Evolutionary conservation across 2,113 vertebrate genomes (phyloP).

Genomic region (Mesocricetus auratus): DNA sequence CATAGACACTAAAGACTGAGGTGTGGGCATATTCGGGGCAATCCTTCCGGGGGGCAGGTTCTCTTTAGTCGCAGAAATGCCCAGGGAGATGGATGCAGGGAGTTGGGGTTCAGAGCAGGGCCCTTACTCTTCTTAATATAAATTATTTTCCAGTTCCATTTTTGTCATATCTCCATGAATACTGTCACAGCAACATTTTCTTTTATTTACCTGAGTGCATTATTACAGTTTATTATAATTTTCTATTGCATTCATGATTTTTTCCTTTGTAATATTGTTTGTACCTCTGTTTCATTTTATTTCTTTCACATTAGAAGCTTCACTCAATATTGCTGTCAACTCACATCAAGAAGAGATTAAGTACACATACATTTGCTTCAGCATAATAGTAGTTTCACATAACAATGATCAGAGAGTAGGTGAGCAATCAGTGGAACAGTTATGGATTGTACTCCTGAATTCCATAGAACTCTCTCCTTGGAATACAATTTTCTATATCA

Average conservation of each 20-base stretch:
- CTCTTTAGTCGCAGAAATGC: too few relatives aligned
- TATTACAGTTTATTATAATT: conserved; percentile 38
- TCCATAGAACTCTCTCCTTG: neutral
- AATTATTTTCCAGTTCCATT: neutral
- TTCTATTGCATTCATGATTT: neutral
- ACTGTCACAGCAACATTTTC: neutral
- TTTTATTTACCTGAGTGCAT: conserved; percentile 9
- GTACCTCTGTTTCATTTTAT: neutral
- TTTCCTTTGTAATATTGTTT: conserved; percentile 2
- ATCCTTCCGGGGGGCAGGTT: too few relatives aligned
- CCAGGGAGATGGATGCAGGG: too few relatives aligned
- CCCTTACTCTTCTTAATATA: too few relatives aligned
- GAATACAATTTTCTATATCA: neutral
- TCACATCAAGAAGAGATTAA: conserved; percentile 40
- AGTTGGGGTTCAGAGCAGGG: too few relatives aligned
- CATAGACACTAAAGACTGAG: too few relatives aligned
- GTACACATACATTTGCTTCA: neutral
- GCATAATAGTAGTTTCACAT: conserved; percentile 9
- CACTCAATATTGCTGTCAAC: neutral
- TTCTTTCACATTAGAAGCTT: conserved; percentile 1
- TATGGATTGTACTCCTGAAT: neutral
- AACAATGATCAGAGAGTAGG: neutral
- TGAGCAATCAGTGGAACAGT: neutral
- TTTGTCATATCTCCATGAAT: neutral
- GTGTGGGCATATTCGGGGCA: too few relatives aligned